A percentile compares a stretch with the other conserved stretches of the same genome.
Evolutionary conservation across 1,140 invertebrate species (phyloP).

Genomic region (Gyrodactylus salaris): DNA sequence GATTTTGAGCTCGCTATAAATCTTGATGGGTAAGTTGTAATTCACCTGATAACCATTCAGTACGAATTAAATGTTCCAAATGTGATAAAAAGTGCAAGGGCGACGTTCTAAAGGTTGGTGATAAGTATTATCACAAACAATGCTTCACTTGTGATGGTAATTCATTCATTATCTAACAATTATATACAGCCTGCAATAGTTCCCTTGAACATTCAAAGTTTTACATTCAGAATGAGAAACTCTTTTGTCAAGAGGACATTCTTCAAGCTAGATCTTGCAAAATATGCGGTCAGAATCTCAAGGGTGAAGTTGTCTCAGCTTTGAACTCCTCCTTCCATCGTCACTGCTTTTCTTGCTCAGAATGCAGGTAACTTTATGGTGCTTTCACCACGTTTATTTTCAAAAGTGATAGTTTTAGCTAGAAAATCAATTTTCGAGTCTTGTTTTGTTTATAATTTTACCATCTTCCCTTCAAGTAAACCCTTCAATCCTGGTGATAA

Average conservation of each 20-base stretch:
- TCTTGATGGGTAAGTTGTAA: not conserved
- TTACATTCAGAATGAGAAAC: not conserved
- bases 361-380: not conserved
- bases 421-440: not conserved
- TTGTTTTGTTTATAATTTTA: not conserved
- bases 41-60: not conserved
- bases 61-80: not conserved
- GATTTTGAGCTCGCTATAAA: not conserved
- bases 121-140: not conserved
- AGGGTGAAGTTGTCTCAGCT: not conserved
- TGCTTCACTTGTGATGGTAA: not conserved
- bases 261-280: not conserved
- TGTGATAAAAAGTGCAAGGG: not conserved
- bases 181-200: not conserved
- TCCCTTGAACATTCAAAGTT: not conserved
- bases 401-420: not conserved
- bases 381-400: too few species aligned
- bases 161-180: not conserved
- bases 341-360: not conserved
- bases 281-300: not conserved
- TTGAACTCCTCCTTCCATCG: not conserved
- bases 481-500: not conserved
- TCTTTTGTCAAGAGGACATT: not conserved
- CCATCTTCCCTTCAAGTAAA: too few species aligned
- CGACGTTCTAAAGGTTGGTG: not conserved